Evolutionary conservation across 2,888 invertebrate genomes (phyloP), one percentile per base, ranked within the genome.

Genomic region (Xanthia icteritia): DNA sequence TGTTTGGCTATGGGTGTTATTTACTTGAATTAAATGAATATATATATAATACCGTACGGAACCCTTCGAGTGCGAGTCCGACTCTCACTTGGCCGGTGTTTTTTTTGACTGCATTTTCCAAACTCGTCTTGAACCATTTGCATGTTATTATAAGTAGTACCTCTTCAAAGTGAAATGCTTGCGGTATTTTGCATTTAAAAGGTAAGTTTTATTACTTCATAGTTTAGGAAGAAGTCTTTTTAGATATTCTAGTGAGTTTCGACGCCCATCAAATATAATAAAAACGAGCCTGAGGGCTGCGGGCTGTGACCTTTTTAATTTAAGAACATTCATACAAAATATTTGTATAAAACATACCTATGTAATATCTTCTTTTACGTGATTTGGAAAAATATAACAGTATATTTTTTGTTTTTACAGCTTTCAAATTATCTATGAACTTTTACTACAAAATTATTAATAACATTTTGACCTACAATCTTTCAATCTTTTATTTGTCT

Each of bases 71-170:
- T 17, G 45, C 13, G 45, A 15, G 45, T 45, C 15, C 45, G 45
- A 4, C 45, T 45, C 15, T 13, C 15, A 4, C 13, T 15, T 45
- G 45, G 20, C 20, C 6, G 20, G 20, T 20, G 0, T 20, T 20
- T 20, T 70, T 82, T 75, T 36, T 5, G 48, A 67, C 36, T 54
- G n/a, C 69, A 67, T 71, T 83, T 68, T 80, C 67, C 31, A 36
- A 70, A 77, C 66, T 80, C 69, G 70, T 83, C 56, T 77, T 63
- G 61, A 70, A 70, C 5, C 77, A 70, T 81, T 81, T 83, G 83
- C 80, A 77, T 81, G 65, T 69, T 82, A 82, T 82, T 79, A 76
- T 54, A 42, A 42, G 42, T 42, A 20, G 20, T 42, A 58, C 31
- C 54, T n/a, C 9, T 23, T n/a, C 66, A 68, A 64, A 79, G 51